Conservation (phyloP, 2,797 vertebrate genomes). For the Garrulus glandarius region DNA sequence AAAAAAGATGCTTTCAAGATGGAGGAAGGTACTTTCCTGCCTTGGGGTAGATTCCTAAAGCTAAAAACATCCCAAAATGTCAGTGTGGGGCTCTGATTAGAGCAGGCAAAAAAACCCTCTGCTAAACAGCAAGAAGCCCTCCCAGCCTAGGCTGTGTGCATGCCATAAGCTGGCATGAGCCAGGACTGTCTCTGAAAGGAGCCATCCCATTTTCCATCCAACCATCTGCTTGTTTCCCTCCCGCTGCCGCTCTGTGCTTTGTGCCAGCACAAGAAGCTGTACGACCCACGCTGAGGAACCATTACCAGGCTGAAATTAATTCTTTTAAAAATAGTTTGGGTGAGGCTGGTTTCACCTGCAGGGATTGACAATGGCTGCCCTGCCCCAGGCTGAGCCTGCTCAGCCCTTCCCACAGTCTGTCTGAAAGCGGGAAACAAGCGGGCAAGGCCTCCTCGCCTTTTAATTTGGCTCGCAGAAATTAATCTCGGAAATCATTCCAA, state of each 20-base stretch:
- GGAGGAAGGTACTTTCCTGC: not conserved
- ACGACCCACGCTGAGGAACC: not conserved
- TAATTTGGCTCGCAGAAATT: not conserved
- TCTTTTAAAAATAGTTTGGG: not conserved
- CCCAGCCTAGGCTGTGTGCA: not conserved
- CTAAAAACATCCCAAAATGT: not conserved
- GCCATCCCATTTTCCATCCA: not conserved
- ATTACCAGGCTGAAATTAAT: rapidly evolving
- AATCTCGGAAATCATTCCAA: not conserved
- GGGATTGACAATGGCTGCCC: no score
- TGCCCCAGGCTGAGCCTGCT: not conserved
- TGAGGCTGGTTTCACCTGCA: not conserved
- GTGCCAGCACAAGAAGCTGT: not conserved
- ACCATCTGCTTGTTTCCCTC: conserved; percentile 9
- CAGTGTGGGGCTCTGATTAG: not conserved
- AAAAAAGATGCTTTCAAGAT: not conserved
- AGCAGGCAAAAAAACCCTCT: not conserved
- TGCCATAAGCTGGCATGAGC: not conserved
- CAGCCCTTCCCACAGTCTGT: not conserved
- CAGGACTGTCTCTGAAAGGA: not conserved
- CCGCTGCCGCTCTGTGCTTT: rapidly evolving
- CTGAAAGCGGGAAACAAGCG: rapidly evolving
- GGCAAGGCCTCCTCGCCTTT: not conserved
- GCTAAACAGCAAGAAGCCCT: not conserved
- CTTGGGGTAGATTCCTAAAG: not conserved